Base-by-base conservation (phyloP, 2,113 vertebrate species). In the Charadrius vociferus region DNA sequence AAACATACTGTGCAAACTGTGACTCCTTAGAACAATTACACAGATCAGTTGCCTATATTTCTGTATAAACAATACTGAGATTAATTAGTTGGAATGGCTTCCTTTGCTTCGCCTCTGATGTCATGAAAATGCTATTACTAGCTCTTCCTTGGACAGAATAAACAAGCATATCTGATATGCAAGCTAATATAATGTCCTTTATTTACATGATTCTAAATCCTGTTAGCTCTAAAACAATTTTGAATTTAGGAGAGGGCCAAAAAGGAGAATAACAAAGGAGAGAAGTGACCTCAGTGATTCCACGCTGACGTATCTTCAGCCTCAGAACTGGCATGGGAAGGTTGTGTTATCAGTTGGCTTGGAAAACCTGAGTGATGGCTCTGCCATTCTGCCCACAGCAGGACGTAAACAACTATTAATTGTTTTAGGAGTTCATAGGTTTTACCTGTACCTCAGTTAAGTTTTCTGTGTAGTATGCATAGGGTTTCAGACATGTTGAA, bases 71-170 rank as follows among this genome's bases (percentile, higher is more conserved):
- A 98, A 21, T 83, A 78, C 88, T 90, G 81, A 93, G 96, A 97
- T 95, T 94, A 97, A 98, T 96, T 97, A 65, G 93, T 93, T 97
- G 94, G 87, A 97, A 96, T 97, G 94, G 89, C 70, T 98, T 98
- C 97, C 97, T 97, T 93, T 96, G 72, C 93, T 97, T 98, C 61
- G 81, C 96, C 97, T 97, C 95, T 98, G 97, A 97, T 97, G 97
- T 98, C 95, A 97, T 96, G 89, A 96, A 97, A 96, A 95, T 97
- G 96, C 95, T 96, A 97, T 95, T 96, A 94, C 93, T 95, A 95
- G 96, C 77, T 93, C 88, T 98, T 98, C 96, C 97, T 96, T 83
- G 94, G 94, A 68, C 89, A 96, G 87, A 96, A 97, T 97, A 98
- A 97, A 97, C 96, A 97, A 97, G 96, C 85, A 5, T 95, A 95